Evolutionary conservation across 2,113 vertebrate species (phyloP), one percentile per base, ranked within the genome.

Genomic region (Lontra canadensis): DNA sequence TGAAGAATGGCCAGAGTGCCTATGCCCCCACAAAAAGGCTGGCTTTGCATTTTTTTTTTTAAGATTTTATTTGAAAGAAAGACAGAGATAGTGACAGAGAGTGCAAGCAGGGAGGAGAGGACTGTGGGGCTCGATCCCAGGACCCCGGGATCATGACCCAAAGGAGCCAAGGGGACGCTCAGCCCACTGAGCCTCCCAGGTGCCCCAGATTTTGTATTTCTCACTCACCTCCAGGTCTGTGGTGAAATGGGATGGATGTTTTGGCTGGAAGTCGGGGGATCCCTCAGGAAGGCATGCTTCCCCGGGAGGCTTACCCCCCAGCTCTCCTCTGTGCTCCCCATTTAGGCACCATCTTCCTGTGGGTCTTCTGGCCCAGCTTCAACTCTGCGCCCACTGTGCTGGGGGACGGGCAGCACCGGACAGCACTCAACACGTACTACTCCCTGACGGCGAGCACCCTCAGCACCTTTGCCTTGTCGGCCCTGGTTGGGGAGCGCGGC

Each of bases 301-400:
- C 71, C 73, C 6, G 0, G 26, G 26, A 65, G 29, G 81, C 67
- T 59, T 44, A 1, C 42, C 3, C 69, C 44, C 71, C 63, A 34
- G 52, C 23, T 23, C 31, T 39, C 52, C 47, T 69, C 80, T 42
- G 84, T 39, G 29, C 6, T 49, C 65, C 61, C 57, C 67, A 13
- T 1, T 0, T 95, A 99, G 99, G 99, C 85, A 99, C 99, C 71
- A 94, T 99, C 98, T 99, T 98, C 98, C 98, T 99, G 96, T 99
- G 99, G 99, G 99, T 99, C 98, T 99, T 99, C 99, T 99, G 99
- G 99, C 99, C 99, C 18, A 99, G 99, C 93, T 99, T 99, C 96
- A 99, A 99, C 98, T 99, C 99, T 0, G 98, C 99, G 7, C 80
- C 99, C 97, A 99, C 99, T 0, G 86, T 31, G 1, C 98, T 90